Evolutionary conservation across 2,888 invertebrate species (phyloP).

Genomic region (Agrotis ipsilon): DNA sequence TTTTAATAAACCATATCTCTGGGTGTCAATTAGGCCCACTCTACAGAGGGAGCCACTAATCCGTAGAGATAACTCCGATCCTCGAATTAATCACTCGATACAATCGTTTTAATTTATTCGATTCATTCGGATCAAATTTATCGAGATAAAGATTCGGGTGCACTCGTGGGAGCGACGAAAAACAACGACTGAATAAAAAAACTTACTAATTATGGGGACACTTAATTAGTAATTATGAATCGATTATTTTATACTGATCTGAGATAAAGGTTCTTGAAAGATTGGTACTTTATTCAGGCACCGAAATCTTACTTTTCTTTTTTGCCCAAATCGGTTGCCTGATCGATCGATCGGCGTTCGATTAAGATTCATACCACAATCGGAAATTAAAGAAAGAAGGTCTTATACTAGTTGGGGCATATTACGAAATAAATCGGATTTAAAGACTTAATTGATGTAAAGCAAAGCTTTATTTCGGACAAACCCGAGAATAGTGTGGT

Average conservation of each 20-base stretch:
- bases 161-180: slow-evolving; percentile 65
- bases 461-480: too few relatives aligned
- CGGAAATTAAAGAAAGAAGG: neutral
- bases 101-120: slow-evolving; percentile 87
- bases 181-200: slow-evolving; percentile 53
- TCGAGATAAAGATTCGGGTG: slow-evolving; percentile 74
- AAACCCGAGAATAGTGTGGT: too few relatives aligned
- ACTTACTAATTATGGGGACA: slow-evolving; percentile 60
- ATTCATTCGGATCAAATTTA: slow-evolving; percentile 79
- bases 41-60: slow-evolving; percentile 83
- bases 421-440: neutral
- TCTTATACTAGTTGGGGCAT: neutral
- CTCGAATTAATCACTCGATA: slow-evolving; percentile 85
- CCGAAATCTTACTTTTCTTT: slow-evolving; percentile 23
- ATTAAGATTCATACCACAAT: neutral
- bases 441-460: neutral
- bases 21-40: slow-evolving; percentile 87
- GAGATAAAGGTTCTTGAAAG: slow-evolving; percentile 26
- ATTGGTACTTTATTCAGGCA: slow-evolving; percentile 27
- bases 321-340: slow-evolving; percentile 9
- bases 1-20: slow-evolving; percentile 87
- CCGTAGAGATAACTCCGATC: slow-evolving; percentile 83
- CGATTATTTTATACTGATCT: slow-evolving; percentile 54
- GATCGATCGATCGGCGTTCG: slow-evolving; percentile 4
- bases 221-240: slow-evolving; percentile 61